These are phyloP conservation scores for Dugesia japonica DNA, from an alignment of 2,888 invertebrate genomes.

Conservation along the genomic window DNA sequence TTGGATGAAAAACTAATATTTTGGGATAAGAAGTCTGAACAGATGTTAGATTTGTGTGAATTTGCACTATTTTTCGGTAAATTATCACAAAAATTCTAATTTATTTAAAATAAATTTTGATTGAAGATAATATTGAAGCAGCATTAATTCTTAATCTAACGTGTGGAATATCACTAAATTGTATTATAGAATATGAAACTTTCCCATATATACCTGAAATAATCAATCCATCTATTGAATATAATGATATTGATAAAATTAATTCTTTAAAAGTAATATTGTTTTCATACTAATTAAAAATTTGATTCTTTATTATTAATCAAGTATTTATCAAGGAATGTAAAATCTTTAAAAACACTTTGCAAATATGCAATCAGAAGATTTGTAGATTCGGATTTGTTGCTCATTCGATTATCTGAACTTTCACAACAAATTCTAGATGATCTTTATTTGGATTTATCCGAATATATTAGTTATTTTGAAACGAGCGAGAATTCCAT, in stretches of 20 bases:
- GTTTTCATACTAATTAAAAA: too few relatives aligned
- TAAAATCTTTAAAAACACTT: background rate
- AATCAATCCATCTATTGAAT: background rate
- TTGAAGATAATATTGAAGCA: background rate
- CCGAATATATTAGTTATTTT: background rate
- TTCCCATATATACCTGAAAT: background rate
- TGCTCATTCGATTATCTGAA: background rate
- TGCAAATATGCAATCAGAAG: slow-evolving; percentile 3
- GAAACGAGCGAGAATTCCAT: background rate
- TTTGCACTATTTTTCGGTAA: background rate
- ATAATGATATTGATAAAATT: background rate
- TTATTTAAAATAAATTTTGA: background rate
- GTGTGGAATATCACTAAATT: background rate
- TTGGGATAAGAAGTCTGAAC: background rate
- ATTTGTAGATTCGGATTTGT: background rate
- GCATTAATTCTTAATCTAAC: background rate
- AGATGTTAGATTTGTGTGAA: background rate
- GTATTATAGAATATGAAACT: background rate
- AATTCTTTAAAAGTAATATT: background rate
- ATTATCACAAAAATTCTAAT: background rate
- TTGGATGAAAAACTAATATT: slow-evolving; percentile 1
- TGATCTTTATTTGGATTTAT: background rate
- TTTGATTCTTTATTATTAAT: too few relatives aligned
- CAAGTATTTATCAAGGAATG: background rate
- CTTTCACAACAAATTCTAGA: background rate